These are phyloP conservation scores for Aplochiton taeniatus DNA, from an alignment of 2,797 vertebrate species.

Conservation along the genomic window DNA sequence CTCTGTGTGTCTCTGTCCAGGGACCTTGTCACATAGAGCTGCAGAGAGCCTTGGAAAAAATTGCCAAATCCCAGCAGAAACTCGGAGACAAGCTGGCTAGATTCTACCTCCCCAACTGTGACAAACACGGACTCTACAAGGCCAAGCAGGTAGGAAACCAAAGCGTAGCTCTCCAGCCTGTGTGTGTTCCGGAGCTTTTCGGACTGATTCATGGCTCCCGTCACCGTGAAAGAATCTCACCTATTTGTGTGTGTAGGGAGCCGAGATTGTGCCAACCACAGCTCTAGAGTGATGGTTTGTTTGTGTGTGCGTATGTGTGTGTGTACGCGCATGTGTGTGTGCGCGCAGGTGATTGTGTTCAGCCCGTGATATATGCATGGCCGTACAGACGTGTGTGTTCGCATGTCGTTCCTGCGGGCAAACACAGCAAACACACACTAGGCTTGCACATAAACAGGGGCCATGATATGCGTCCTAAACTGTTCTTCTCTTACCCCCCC, in stretches of 20 bases:
- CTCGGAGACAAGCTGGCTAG: conserved; percentile 81
- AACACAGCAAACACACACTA: not conserved
- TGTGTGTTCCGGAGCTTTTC: not conserved
- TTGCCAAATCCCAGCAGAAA: conserved; percentile 81
- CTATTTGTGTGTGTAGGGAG: conserved; percentile 35
- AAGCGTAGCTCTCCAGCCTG: not conserved
- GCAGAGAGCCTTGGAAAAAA: conserved; percentile 82
- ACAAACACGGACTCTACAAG: conserved; percentile 89
- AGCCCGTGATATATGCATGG: conserved; percentile 37
- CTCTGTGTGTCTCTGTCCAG: conserved; percentile 53
- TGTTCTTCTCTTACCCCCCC: conserved; percentile 22
- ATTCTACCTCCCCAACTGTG: conserved; percentile 96
- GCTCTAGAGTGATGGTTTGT: conserved; percentile 9
- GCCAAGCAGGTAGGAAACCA: conserved; percentile 84
- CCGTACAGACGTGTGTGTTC: conserved; percentile 11
- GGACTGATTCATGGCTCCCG: conserved; percentile 16
- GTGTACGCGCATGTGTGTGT: too few relatives aligned
- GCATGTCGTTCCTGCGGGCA: conserved; percentile 6
- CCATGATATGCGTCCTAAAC: not conserved
- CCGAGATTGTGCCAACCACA: conserved; percentile 41
- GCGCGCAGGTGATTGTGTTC: conserved; percentile 18
- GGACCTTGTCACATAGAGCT: conserved; percentile 90
- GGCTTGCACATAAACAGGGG: conserved; percentile 7
- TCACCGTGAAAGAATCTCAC: conserved; percentile 33
- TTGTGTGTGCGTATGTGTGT: conserved; percentile 15